A percentile compares a stretch with the other conserved stretches of the same genome.
Conservation (phyloP, 2,888 invertebrate species). For the Erannis defoliaria region DNA sequence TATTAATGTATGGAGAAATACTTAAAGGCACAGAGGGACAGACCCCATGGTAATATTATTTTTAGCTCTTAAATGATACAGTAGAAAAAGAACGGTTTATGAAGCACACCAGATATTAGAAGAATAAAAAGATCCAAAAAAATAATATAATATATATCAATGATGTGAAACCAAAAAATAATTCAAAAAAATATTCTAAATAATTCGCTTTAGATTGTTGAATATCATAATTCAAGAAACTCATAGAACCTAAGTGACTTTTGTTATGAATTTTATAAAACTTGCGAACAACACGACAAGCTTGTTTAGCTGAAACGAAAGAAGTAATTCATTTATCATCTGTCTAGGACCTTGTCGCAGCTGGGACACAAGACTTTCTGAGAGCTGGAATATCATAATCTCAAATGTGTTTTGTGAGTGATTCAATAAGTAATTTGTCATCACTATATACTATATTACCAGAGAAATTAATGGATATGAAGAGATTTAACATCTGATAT, state of each 20-base stretch:
- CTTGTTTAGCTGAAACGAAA: conserved; percentile 8
- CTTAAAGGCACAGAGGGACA: no score
- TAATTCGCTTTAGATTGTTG: neutral
- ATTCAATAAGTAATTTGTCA: neutral
- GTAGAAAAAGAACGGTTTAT: no score
- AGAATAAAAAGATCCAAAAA: no score
- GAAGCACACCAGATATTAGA: no score
- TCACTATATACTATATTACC: no score
- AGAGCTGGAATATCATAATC: conserved; percentile 5
- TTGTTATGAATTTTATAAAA: conserved; percentile 11
- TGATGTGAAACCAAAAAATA: no score
- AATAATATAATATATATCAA: no score
- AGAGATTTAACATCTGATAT: no score
- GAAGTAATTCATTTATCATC: conserved; percentile 21
- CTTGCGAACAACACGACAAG: conserved; percentile 7
- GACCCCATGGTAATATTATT: no score
- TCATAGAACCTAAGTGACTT: neutral
- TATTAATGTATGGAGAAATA: no score
- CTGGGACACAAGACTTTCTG: conserved; percentile 14
- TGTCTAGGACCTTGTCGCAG: conserved; percentile 10
- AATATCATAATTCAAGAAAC: conserved; percentile 1
- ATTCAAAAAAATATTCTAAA: neutral
- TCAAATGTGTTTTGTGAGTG: conserved; percentile 35
- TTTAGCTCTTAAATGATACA: no score
- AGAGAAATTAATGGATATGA: no score